Evolutionary conservation across 2,797 vertebrate species (phyloP).

Genomic region (Sebastes iracundus): DNA sequence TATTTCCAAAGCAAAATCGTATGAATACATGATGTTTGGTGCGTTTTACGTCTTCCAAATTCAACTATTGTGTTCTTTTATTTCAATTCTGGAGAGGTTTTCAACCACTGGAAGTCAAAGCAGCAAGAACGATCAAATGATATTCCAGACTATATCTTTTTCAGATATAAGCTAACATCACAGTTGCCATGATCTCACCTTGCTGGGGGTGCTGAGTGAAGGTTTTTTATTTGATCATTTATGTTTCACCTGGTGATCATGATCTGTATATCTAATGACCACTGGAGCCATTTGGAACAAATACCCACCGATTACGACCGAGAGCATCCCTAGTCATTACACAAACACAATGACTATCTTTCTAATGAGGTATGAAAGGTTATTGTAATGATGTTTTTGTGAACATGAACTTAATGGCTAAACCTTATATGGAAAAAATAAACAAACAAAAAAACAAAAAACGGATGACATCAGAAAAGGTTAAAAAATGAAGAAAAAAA

Average conservation of each 20-base stretch:
- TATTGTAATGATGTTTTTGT: not conserved
- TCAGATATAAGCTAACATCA: not conserved
- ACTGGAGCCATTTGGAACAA: not conserved
- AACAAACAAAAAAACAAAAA: not conserved
- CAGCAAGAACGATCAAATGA: constrained; percentile 6
- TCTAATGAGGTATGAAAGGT: not conserved
- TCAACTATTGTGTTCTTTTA: not conserved
- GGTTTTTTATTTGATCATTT: not conserved
- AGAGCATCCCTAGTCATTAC: not conserved
- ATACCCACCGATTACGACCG: not conserved
- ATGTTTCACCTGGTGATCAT: not conserved
- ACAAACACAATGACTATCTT: not conserved
- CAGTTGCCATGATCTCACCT: not conserved
- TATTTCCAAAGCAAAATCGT: not conserved
- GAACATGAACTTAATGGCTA: not conserved
- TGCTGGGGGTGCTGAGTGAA: not conserved
- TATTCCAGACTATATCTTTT: not conserved
- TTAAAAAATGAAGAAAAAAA: not conserved
- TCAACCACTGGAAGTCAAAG: not conserved
- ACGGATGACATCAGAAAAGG: constrained; percentile 27
- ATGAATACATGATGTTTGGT: not conserved
- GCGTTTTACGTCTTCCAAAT: not conserved
- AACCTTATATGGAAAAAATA: not conserved
- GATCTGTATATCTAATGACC: not conserved
- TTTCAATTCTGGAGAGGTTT: not conserved